Base-by-base conservation (phyloP, 2,797 vertebrate species). In the Chromobotia macracanthus region DNA sequence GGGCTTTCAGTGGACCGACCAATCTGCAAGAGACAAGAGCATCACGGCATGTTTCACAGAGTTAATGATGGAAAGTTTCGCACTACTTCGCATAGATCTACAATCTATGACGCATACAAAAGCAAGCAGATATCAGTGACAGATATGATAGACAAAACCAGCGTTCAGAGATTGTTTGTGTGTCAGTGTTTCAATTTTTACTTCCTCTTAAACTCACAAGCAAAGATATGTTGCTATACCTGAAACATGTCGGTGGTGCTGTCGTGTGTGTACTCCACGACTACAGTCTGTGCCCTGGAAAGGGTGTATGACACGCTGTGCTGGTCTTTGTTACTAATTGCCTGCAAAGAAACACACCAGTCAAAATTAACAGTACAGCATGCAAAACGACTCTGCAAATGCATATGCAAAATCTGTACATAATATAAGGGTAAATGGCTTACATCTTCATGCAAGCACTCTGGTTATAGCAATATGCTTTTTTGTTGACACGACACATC, bases 251-350 rank as follows among this genome's bases (percentile, higher is more conserved):
- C 97, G 0, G 96, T 96, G 89, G 87, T 93, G 92, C 90, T 91
- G 92, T 98, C 96, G 64, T 97, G 94, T 0, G 93, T 96, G 84
- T 98, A 98, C 89, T 98, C 97, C 89, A 98, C 97, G 87, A 98
- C 97, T 79, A 98, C 96, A 0, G 95, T 97, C 86, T 98, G 96
- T 0, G 92, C 94, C 76, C 95, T 92, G 79, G 96, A 98, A 67
- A 98, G 92, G 0, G 95, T 97, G 72, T 96, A 98, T 0, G 97
- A 98, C 83, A 98, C 96, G 48, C 97, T 98, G 90, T 98, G 97
- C 90, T 97, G 96, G 89, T 95, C 95, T 89, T 97, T 97, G 89
- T 95, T 97, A 89, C 95, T 97, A 86, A 98, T 93, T 60, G 95
- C 96, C 97, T 98, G 61, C 0, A 72, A 50, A 73, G 12, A 64